Base-by-base conservation (phyloP, 2,888 invertebrate species). In the Cantharis lateralis region DNA sequence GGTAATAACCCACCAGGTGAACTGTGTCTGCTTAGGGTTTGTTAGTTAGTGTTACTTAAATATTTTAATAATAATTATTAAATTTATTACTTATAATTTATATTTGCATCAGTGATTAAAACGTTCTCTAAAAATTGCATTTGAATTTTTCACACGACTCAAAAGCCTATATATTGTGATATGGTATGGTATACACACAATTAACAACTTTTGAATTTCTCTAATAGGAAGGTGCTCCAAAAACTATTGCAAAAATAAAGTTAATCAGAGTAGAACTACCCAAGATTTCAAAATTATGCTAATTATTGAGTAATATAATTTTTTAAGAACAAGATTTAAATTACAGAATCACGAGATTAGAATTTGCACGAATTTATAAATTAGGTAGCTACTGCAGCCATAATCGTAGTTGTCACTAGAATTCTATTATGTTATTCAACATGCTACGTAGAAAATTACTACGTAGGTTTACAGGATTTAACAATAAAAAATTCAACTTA, bases 1-100 rank as follows among this genome's bases (percentile, higher is more conserved):
- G 86, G 81, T 87, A 88, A 84, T 88, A 87, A 77, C 87, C 86
- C 83, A 88, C 87, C 85, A 88, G 85, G 83, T 88, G 87, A 83
- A 87, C 86, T 78, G 87, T 87, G 85, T 88, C 88, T 86, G 81
- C 78, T 78, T 76, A 76, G 68, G 63, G 78, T 76, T 78, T 73
- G 78, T 78, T 74, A 20, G 75, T 78, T 78, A 75, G 70, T 78
- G 20, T 71, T 24, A 61, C 20, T 70, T 69, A 18, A 64, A 26
- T 32, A 48, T 48, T 48, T 11, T 5, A 18, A 20, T 20, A 20
- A 20, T 20, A 20, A 28, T 61, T 70, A 62, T 73, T 68, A 68
- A 63, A 61, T 76, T 62, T 5, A 48, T n/a, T n/a, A 48, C 5
- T n/a, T 48, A 48, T 13, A 48, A 32, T 13, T 13, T 13, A 32